Percentiles rank a stretch among this genome's conserved stretches.
phyloP scores from a whole-genome alignment of 2,797 vertebrate genomes.

The Dallia pectoralis region DNA sequence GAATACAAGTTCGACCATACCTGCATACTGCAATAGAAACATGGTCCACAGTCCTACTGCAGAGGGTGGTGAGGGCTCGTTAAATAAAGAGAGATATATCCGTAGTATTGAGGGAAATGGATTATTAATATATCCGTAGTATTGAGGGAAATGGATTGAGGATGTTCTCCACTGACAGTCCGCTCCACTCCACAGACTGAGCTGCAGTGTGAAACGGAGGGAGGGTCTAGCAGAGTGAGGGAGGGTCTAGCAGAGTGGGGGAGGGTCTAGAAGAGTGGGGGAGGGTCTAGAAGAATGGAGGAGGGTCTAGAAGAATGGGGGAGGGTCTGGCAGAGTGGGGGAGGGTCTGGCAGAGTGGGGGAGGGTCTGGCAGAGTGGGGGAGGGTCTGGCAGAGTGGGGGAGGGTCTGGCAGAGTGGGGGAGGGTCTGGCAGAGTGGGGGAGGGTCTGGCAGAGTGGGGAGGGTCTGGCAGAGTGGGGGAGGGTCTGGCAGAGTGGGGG shows the following conservation, averaged over 20 bases:
- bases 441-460: no score
- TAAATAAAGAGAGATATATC: slow-evolving; percentile 50
- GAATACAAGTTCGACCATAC: slow-evolving; percentile 65
- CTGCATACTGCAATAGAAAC: slow-evolving; percentile 93
- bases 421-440: slow-evolving; percentile 57
- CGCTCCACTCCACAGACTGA: slow-evolving; percentile 67
- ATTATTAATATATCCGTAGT: slow-evolving; percentile 57
- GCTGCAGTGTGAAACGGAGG: slow-evolving; percentile 70
- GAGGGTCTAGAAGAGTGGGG: no score
- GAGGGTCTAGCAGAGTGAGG: slow-evolving; percentile 57
- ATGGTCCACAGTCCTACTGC: slow-evolving; percentile 70
- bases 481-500: no score
- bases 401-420: slow-evolving; percentile 37
- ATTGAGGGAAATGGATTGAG: slow-evolving; percentile 39
- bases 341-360: no score
- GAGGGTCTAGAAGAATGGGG: no score
- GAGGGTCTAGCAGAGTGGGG: no score
- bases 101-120: slow-evolving; percentile 40
- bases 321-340: slow-evolving; percentile 57
- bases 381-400: no score
- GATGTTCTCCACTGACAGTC: slow-evolving; percentile 51
- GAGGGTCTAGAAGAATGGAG: no score
- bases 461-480: no score
- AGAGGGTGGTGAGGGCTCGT: slow-evolving; percentile 57
- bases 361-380: no score